Percentiles rank a stretch among this genome's conserved stretches.
phyloP scores from a whole-genome alignment of 2,113 vertebrate species.

The Lathamus discolor region DNA sequence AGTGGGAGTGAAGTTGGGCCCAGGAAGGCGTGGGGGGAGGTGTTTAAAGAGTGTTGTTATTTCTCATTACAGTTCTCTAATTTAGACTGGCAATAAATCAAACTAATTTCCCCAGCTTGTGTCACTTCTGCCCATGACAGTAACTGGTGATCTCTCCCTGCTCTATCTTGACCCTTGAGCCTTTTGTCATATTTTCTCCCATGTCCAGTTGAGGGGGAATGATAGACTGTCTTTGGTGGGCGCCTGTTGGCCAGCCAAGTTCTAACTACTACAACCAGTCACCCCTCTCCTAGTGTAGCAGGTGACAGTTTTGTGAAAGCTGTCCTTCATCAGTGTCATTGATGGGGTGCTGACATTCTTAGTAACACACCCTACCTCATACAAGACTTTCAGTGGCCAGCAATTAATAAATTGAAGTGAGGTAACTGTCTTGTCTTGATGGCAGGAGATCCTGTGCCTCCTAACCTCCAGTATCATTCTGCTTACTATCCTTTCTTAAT shows the following conservation, averaged over 20 bases:
- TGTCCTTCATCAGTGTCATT: background rate
- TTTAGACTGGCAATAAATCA: background rate
- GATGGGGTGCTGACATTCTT: background rate
- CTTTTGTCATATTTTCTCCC: background rate
- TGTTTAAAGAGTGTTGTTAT: background rate
- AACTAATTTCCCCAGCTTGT: background rate
- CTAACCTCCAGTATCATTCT: background rate
- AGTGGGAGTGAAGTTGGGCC: background rate
- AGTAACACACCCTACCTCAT: background rate
- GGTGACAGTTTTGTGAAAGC: background rate
- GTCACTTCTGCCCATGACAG: background rate
- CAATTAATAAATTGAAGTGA: background rate
- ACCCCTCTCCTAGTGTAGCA: background rate
- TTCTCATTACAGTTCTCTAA: background rate
- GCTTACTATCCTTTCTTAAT: background rate
- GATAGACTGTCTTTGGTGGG: background rate
- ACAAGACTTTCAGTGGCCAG: background rate
- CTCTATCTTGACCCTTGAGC: rapidly evolving
- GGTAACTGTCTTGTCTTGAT: background rate
- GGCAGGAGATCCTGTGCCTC: background rate
- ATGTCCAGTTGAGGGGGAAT: background rate
- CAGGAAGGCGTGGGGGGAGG: background rate
- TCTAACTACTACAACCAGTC: background rate
- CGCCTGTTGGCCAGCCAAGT: background rate
- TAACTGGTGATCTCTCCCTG: background rate